These are phyloP conservation scores for Aphelenchoides fujianensis DNA, from an alignment of 1,140 invertebrate species.

Conservation along the genomic window DNA sequence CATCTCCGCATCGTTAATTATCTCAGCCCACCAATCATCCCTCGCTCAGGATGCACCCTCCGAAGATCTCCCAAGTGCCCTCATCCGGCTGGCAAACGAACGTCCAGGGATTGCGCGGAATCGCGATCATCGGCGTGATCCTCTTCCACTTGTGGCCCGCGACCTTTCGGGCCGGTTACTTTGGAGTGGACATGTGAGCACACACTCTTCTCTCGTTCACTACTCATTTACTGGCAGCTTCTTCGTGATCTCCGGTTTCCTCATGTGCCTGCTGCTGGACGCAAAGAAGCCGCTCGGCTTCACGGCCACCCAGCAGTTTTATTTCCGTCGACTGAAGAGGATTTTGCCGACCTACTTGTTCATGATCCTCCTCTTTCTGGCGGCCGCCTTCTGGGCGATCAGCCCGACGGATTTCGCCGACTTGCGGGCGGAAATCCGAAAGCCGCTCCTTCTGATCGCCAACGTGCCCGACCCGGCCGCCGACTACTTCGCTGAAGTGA, in stretches of 20 bases:
- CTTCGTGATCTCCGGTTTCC: background rate
- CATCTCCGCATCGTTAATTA: too few species aligned
- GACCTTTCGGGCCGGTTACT: constrained; percentile 27
- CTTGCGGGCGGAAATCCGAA: background rate
- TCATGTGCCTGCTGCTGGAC: constrained; percentile 5
- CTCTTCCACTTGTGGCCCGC: constrained; percentile 27
- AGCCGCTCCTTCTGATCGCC: background rate
- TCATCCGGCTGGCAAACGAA: too few species aligned
- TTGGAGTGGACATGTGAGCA: constrained; percentile 34
- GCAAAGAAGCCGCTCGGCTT: background rate
- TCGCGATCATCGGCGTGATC: constrained; percentile 24
- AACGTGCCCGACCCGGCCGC: background rate
- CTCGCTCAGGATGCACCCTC: too few species aligned
- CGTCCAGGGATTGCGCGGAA: constrained; percentile 28
- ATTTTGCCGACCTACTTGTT: constrained; percentile 12
- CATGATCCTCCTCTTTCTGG: background rate
- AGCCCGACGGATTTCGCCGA: background rate
- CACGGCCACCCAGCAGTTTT: background rate
- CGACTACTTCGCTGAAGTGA: background rate
- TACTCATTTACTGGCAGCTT: too few species aligned
- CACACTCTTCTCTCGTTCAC: background rate
- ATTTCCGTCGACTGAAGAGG: constrained; percentile 1
- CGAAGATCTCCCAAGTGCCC: too few species aligned
- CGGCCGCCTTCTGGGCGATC: background rate
- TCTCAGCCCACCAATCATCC: too few species aligned